Base-by-base conservation (phyloP, 2,888 invertebrate genomes). In the Falcaria lacertinaria region DNA sequence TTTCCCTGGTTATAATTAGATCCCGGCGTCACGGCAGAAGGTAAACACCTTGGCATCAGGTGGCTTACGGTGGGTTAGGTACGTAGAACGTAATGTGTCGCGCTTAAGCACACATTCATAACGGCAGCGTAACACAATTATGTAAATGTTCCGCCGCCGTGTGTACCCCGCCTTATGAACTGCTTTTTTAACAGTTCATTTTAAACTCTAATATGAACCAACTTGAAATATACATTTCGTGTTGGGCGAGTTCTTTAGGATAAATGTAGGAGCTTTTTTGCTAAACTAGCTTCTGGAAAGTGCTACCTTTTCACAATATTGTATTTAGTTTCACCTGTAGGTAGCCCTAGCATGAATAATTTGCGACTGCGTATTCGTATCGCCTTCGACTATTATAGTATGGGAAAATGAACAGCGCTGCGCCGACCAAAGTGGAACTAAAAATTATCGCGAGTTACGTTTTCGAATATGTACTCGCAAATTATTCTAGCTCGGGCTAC, bases 21-120 rank as follows among this genome's bases (percentile, higher is more conserved):
- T 74, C 65, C 34, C 45, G 52, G 44, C 52, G 51, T 47, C 51
- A 50, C 47, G 51, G 41, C 42, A 38, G 39, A 45, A 54, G 51
- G 65, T 64, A 72, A 76, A 77, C 78, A 76, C 67, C 70, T 67
- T 52, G 45, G 74, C 72, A 70, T 74, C 78, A 80, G 68, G 67
- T 65, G 68, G 54, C 51, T 40, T 42, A 45, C 45, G 34, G 17
- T 37, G 36, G n/a, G 15, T 64, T 57, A 66, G 47, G 51, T 52
- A 44, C 47, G 46, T 39, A 42, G 39, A 39, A 37, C 44, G 33
- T 39, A 42, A 44, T 35, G 40, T 47, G 11, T 22, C 19, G 11
- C 19, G n/a, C 37, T 17, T 14, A 13, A 6, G 19, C 14, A 19
- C 15, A 22, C 16, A 19, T 33, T 15, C 17, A 34, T 33, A 34